Evolutionary conservation across 2,797 vertebrate genomes (phyloP), one percentile per base, ranked within the genome.

Genomic region (Ciconia nigra): DNA sequence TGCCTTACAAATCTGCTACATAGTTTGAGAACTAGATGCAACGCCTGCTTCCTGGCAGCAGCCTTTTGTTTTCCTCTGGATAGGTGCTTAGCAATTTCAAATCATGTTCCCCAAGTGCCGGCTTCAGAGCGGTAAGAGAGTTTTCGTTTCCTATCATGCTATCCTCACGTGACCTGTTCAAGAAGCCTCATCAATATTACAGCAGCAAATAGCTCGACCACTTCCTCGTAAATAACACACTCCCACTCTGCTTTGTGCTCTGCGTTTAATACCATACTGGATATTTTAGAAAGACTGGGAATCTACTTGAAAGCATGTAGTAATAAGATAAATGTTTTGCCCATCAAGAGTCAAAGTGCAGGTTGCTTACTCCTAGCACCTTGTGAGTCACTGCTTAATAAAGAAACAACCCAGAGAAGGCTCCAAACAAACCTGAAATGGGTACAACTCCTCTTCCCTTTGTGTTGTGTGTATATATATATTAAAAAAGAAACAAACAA

Each of bases 1-100:
- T 41, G 58, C 93, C 89, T 97, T 89, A 93, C 79, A 95, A 90
- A 94, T 81, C 54, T 62, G 61, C 69, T 69, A 46, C 15, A 4
- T 37, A 74, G 39, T 66, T 96, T 47, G 76, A 93, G 74, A 95
- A 39, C 26, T 15, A 47, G 89, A 66, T 54, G 63, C 66, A 82
- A 41, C 79, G 82, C 55, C 66, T 94, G 85, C 86, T 94, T 95
- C 73, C 76, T 9, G 46, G 85, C 66, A 90, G 52, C 51, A 80
- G 41, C 67, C 41, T 82, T 83, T 93, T 84, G 46, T 82, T 90
- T 96, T 74, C 59, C 59, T 78, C 67, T 80, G 25, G 66, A 72
- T 35, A 61, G 29, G 42, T 80, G 82, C 79, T 93, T 61, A 55
- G 78, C 52, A 62, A 67, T 76, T 63, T 59, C 83, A 85, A 44